Conservation (phyloP, 2,113 vertebrate species). For the Heliornis fulica region DNA sequence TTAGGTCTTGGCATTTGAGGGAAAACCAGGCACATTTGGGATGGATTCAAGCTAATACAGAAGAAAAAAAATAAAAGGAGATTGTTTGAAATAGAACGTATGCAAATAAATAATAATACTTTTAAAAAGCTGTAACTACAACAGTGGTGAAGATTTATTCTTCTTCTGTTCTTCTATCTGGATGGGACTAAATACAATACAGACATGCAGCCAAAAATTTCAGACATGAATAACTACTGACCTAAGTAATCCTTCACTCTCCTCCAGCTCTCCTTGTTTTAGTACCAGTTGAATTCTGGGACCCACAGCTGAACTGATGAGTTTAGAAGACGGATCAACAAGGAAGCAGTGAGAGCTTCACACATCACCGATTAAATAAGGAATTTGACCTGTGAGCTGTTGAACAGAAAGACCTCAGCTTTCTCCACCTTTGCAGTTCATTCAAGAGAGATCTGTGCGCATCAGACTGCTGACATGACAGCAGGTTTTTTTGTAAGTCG, state of each 20-base stretch:
- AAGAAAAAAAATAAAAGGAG: background rate
- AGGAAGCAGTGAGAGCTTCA: background rate
- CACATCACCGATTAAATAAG: background rate
- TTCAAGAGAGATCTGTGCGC: background rate
- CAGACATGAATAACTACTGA: background rate
- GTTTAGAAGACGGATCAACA: background rate
- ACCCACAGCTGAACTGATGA: background rate
- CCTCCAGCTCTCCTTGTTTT: background rate
- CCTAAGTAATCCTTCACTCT: background rate
- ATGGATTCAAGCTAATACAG: background rate
- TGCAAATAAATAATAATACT: background rate
- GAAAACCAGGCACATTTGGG: background rate
- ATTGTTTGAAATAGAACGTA: background rate
- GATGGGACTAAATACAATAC: background rate
- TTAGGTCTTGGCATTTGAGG: background rate
- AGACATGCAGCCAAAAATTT: background rate
- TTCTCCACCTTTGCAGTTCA: background rate
- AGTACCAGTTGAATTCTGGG: background rate
- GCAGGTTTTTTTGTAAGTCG: background rate
- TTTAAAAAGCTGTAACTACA: background rate
- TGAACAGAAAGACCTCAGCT: background rate
- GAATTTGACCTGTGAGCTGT: background rate
- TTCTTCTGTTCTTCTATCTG: background rate
- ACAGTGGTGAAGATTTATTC: background rate
- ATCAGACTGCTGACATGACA: background rate